Evolutionary conservation across 2,888 invertebrate genomes (phyloP), one percentile per base, ranked within the genome.

Genomic region (Cordylochernes scorpioides): DNA sequence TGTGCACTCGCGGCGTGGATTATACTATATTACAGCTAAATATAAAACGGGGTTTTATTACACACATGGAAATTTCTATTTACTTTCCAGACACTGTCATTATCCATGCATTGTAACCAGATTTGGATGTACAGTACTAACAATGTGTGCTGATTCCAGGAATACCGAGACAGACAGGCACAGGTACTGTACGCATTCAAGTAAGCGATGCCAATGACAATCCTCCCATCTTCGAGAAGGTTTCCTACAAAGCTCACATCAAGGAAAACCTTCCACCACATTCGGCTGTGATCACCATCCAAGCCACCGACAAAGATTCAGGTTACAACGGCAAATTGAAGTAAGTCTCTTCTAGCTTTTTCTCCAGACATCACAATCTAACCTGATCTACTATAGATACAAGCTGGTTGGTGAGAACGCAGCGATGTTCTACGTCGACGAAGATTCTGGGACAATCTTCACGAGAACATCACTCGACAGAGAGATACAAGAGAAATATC

Each of bases 141-240:
- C n/a, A n/a, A n/a, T n/a, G n/a, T n/a, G n/a, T n/a, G n/a, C n/a
- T n/a, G n/a, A n/a, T 22, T 63, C 24, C 60, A 77, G 86, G 84
- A 32, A 75, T 75, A 13, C 84, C 86, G 12, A 74, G 84, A 3
- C 58, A 86, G 32, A 84, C 84, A 3, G 86, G 88, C 27, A 75
- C 84, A 4, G 86, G 86, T 21, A 72, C 75, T 27, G 73, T 91
- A 2, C 67, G 68, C 46, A 70, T 91, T 33, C 62, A 75, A 30
- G 84, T 91, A 7, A 73, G 80, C 55, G 91, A 91, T 53, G 72
- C 80, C 32, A 88, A 88, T 52, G 88, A 88, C 51, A 80, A 86
- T 51, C 68, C 69, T 42, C 88, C 88, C 0, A 68, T 71, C 44
- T 88, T 88, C 52, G 69, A 68, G 44, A 40, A 35, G 21, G 71